phyloP scores from a whole-genome alignment of 2,113 vertebrate genomes.

The Phaetusa simplex region DNA sequence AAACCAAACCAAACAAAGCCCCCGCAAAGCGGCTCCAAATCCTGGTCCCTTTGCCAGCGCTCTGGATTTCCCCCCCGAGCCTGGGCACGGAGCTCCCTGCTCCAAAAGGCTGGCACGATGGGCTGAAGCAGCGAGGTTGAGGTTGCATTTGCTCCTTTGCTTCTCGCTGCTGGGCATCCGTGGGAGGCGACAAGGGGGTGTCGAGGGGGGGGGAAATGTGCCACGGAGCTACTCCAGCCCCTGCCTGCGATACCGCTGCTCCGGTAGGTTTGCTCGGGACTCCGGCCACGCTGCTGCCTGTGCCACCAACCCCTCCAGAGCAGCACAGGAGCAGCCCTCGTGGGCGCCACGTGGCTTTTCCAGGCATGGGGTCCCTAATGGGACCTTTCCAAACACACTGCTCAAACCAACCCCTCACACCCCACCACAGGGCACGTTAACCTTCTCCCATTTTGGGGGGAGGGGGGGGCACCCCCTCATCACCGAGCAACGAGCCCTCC shows the following conservation, averaged over 20 bases:
- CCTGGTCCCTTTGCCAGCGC: background rate
- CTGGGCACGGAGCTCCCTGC: fast-evolving
- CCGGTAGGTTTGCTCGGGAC: background rate
- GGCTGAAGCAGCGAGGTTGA: background rate
- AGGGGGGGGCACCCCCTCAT: background rate
- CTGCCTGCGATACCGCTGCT: background rate
- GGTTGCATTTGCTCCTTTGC: background rate
- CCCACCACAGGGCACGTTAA: fast-evolving
- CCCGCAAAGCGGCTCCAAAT: conserved; percentile 18
- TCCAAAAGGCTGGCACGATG: fast-evolving
- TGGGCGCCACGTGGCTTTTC: background rate
- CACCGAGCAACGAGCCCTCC: background rate
- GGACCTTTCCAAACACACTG: background rate
- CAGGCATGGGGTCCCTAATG: fast-evolving
- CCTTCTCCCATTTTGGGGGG: background rate
- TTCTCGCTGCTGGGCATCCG: background rate
- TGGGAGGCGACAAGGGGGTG: background rate
- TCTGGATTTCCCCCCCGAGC: background rate
- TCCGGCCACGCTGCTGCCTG: fast-evolving
- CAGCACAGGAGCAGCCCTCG: background rate
- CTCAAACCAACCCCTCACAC: background rate
- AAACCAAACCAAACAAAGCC: conserved; percentile 58
- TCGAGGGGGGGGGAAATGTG: background rate
- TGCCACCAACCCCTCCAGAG: background rate
- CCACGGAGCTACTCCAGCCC: background rate